Percentiles rank a stretch among this genome's conserved stretches.
Evolutionary conservation across 2,797 vertebrate species (phyloP).

Genomic region (Hypotaenidia okinawae): DNA sequence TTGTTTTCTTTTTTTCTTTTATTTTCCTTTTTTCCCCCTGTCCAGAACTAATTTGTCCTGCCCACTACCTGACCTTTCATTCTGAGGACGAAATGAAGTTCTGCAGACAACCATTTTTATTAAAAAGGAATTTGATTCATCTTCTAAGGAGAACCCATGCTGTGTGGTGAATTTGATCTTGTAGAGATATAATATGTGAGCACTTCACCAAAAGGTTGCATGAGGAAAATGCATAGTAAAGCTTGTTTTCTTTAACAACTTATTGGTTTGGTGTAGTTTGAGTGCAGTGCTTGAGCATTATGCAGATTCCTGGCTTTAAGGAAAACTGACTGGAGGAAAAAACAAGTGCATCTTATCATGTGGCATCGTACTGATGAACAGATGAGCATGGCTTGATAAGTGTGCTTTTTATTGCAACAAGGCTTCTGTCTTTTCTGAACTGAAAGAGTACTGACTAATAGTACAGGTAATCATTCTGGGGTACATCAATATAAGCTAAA

Average conservation of each 20-base stretch:
- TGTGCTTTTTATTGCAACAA: not conserved
- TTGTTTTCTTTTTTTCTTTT: too few relatives aligned
- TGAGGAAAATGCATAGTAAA: not conserved
- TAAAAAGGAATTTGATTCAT: not conserved
- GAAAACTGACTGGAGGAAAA: not conserved
- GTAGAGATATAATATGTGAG: not conserved
- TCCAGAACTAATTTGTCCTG: not conserved
- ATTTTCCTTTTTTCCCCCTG: not conserved
- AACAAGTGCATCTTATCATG: not conserved
- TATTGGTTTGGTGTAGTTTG: not conserved
- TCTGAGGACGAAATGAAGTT: not conserved
- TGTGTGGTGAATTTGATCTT: not conserved
- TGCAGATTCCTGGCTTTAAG: not conserved
- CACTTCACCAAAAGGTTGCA: not conserved
- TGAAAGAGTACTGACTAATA: not conserved
- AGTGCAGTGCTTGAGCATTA: not conserved
- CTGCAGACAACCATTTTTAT: not conserved
- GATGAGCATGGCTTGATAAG: not conserved
- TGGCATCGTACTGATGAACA: not conserved
- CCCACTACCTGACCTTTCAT: not conserved
- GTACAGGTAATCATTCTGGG: not conserved
- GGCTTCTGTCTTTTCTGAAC: not conserved
- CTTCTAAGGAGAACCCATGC: not conserved
- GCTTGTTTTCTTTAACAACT: not conserved
- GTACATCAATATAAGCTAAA: not conserved